These are phyloP conservation scores for Andrena marginata DNA, from an alignment of 2,888 invertebrate genomes.

Conservation along the genomic window DNA sequence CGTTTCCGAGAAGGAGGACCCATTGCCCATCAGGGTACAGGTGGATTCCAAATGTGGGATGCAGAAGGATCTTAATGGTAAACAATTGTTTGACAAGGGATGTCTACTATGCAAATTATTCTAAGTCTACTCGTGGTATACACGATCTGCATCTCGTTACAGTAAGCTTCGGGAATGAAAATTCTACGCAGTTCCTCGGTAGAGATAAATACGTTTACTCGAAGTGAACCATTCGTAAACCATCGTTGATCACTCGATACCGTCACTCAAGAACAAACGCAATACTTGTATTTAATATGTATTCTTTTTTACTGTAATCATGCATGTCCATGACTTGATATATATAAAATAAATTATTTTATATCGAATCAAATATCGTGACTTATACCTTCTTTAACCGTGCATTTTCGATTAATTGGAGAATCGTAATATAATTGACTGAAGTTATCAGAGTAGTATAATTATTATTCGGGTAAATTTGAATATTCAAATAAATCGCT, in stretches of 20 bases:
- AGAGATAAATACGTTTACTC: not conserved
- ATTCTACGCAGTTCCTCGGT: not conserved
- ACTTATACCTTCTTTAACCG: not conserved
- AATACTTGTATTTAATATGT: not conserved
- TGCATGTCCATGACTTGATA: not conserved
- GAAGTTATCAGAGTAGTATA: not conserved
- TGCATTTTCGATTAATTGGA: not conserved
- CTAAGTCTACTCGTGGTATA: not conserved
- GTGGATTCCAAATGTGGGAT: constrained; percentile 39
- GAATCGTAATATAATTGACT: not conserved
- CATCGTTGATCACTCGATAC: not conserved
- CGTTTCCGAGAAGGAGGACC: constrained; percentile 37
- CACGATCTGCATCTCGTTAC: constrained; percentile 1
- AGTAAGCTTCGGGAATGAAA: not conserved
- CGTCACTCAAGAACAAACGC: not conserved
- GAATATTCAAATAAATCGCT: not conserved
- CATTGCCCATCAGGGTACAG: constrained; percentile 54
- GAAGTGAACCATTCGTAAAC: not conserved
- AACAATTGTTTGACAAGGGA: not conserved
- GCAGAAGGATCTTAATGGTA: constrained; percentile 41
- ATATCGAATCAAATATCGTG: not conserved
- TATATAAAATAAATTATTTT: constrained; percentile 19
- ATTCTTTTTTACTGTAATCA: not conserved
- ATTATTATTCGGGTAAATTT: not conserved
- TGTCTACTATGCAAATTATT: not conserved